Conservation (phyloP, 2,888 invertebrate genomes). For the Eurois occulta region DNA sequence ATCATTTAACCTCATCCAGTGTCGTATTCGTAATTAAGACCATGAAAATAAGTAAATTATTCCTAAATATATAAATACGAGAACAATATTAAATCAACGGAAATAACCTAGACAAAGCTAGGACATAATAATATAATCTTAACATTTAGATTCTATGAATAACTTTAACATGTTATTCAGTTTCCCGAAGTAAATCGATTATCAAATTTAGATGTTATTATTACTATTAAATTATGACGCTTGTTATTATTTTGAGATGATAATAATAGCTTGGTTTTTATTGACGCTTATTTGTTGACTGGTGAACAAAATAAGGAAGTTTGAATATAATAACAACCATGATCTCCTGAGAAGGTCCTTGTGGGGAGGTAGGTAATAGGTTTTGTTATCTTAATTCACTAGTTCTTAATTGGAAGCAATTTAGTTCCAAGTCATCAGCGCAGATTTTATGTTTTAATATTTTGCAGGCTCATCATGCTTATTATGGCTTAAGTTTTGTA, state of each 20-base stretch:
- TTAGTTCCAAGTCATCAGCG: background rate
- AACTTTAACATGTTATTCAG: background rate
- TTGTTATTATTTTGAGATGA: background rate
- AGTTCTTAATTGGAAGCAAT: background rate
- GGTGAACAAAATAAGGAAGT: constrained; percentile 15
- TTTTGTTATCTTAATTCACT: background rate
- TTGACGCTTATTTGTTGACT: constrained; percentile 6
- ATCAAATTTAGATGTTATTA: background rate
- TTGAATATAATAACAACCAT: background rate
- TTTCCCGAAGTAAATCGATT: background rate
- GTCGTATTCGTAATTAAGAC: constrained; percentile 11
- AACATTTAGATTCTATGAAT: background rate
- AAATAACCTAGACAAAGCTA: constrained; percentile 17
- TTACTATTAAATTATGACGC: background rate
- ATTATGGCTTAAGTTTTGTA: background rate
- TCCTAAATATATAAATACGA: background rate
- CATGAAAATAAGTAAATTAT: constrained; percentile 23
- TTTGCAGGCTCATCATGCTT: background rate
- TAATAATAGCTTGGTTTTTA: constrained; percentile 9
- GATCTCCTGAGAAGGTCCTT: background rate
- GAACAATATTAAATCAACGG: background rate
- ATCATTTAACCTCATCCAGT: constrained; percentile 11
- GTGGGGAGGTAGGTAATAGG: no score
- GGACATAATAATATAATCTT: background rate
- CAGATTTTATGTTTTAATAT: background rate